Evolutionary conservation across 2,888 invertebrate genomes (phyloP).

Genomic region (Sminthurides aquaticus): DNA sequence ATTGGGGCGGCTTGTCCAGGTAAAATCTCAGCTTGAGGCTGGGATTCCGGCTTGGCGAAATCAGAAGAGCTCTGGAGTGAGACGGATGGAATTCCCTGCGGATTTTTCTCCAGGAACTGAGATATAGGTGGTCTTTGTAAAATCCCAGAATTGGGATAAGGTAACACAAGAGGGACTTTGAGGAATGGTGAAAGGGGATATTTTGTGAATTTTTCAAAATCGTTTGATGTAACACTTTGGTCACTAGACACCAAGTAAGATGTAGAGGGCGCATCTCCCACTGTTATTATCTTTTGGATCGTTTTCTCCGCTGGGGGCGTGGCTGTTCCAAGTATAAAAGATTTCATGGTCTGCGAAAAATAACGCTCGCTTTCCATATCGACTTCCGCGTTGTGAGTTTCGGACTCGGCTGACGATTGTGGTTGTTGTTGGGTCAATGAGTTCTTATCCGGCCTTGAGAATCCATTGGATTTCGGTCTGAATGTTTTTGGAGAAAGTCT

Average conservation of each 20-base stretch:
- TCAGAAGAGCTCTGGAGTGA: background rate
- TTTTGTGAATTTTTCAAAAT: too few relatives aligned
- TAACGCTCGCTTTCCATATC: background rate
- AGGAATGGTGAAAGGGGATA: too few relatives aligned
- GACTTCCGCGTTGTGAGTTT: background rate
- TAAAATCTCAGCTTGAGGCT: background rate
- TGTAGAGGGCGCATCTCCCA: slow-evolving; percentile 1
- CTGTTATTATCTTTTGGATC: slow-evolving; percentile 14
- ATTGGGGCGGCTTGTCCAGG: background rate
- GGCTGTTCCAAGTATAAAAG: background rate
- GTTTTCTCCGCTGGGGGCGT: slow-evolving; percentile 16
- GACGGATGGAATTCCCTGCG: background rate
- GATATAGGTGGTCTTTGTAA: background rate
- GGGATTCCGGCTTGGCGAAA: too few relatives aligned
- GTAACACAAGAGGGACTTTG: background rate
- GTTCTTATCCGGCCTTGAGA: too few relatives aligned
- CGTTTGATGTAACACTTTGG: too few relatives aligned
- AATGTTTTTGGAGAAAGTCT: too few relatives aligned
- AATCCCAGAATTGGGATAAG: background rate
- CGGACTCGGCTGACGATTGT: background rate
- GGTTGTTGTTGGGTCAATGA: too few relatives aligned
- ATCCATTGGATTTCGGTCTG: too few relatives aligned
- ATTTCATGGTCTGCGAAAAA: background rate
- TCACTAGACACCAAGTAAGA: slow-evolving; percentile 8
- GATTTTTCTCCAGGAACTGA: background rate